Conservation (phyloP, 2,888 invertebrate genomes). For the Seira sanloemensis region DNA sequence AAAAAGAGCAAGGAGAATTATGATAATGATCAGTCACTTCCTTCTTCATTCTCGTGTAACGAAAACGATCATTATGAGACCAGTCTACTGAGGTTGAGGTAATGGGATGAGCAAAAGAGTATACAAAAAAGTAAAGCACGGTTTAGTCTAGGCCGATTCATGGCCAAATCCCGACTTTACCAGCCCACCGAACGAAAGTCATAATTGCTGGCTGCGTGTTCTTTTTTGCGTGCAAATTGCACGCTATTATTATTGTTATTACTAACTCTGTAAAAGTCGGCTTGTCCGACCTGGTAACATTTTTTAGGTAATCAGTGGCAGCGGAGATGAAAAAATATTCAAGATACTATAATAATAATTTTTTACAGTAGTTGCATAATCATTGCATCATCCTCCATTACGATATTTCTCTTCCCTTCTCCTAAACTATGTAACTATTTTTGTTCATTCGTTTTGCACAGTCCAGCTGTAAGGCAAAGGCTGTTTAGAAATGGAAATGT, state of each 20-base stretch:
- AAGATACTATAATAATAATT: neutral
- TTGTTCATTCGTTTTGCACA: too few species aligned
- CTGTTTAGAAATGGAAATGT: neutral
- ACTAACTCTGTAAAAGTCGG: neutral
- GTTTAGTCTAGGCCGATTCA: too few species aligned
- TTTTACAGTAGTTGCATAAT: neutral
- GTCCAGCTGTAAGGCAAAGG: too few species aligned
- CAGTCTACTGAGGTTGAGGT: too few species aligned
- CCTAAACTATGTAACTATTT: too few species aligned
- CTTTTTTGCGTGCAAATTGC: neutral
- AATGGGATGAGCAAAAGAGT: too few species aligned
- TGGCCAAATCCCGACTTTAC: too few species aligned
- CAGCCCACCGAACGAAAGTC: neutral
- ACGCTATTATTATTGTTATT: neutral
- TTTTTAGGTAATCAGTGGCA: neutral
- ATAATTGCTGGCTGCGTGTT: neutral
- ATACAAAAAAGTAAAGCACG: too few species aligned
- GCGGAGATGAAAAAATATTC: neutral
- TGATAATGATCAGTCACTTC: constrained; percentile 67
- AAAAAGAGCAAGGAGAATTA: constrained; percentile 50
- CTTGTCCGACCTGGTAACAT: neutral
- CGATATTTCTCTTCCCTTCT: neutral
- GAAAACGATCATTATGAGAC: neutral
- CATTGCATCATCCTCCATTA: neutral
- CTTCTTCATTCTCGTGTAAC: constrained; percentile 35